A percentile compares a stretch with the other conserved stretches of the same genome.
Evolutionary conservation across 2,888 invertebrate species (phyloP).

Genomic region (Polietes domitor): DNA sequence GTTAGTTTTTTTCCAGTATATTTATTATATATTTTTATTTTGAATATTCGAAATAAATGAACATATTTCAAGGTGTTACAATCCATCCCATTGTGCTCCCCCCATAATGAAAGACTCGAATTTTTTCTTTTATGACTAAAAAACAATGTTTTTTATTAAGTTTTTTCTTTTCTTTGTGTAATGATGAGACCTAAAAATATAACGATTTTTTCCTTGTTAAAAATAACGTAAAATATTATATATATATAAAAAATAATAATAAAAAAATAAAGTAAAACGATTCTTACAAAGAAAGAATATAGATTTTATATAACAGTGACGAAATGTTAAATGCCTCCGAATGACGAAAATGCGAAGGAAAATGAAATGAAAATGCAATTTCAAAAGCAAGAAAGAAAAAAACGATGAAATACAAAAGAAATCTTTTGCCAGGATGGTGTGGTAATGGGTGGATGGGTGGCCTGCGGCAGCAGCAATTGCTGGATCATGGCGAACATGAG

Average conservation of each 20-base stretch:
- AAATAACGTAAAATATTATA: constrained; percentile 39
- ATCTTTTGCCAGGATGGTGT: too few relatives aligned
- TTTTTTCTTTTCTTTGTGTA: background rate
- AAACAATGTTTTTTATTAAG: constrained; percentile 29
- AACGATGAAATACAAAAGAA: constrained; percentile 12
- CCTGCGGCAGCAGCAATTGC: too few relatives aligned
- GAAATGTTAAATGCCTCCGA: background rate
- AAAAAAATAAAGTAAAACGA: constrained; percentile 32
- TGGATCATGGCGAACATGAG: too few relatives aligned
- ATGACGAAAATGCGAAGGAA: background rate
- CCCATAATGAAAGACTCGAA: background rate
- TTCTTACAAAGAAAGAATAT: constrained; percentile 39
- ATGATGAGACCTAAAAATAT: constrained; percentile 17
- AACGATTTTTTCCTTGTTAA: constrained; percentile 29
- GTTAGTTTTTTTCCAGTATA: too few relatives aligned
- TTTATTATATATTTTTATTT: too few relatives aligned
- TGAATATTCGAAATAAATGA: too few relatives aligned
- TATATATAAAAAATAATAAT: background rate
- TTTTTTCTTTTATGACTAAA: background rate
- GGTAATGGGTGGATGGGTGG: background rate
- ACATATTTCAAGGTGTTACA: too few relatives aligned
- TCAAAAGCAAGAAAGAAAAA: constrained; percentile 7
- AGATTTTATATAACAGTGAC: constrained; percentile 41
- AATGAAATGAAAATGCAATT: background rate
- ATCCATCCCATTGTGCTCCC: too few relatives aligned